Evolutionary conservation across 2,888 invertebrate genomes (phyloP).

Genomic region (Netelia inedita): DNA sequence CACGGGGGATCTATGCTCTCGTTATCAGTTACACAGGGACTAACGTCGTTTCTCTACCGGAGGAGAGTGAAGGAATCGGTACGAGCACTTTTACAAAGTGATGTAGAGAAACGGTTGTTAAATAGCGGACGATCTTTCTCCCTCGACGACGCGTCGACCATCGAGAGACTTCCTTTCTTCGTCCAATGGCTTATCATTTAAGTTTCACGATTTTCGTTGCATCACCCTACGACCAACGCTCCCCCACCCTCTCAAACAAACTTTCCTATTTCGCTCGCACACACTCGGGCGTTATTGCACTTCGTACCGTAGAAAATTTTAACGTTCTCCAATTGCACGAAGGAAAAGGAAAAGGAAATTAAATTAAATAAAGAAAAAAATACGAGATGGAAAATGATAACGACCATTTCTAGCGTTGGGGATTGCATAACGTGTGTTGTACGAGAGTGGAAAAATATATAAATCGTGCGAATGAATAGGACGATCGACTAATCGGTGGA

Average conservation of each 20-base stretch:
- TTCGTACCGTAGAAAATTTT: not conserved
- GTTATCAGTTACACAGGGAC: constrained; percentile 30
- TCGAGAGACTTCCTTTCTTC: constrained; percentile 39
- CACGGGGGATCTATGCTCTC: constrained; percentile 17
- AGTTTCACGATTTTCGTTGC: constrained; percentile 21
- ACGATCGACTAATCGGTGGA: no score
- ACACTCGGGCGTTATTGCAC: not conserved
- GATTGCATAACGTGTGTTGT: constrained; percentile 39
- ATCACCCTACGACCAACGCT: constrained; percentile 5
- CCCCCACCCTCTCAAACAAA: constrained; percentile 1
- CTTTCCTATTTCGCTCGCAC: constrained; percentile 17
- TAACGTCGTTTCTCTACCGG: not conserved
- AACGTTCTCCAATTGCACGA: not conserved
- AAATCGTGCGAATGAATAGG: no score
- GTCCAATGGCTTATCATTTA: constrained; percentile 32
- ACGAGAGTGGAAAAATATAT: constrained; percentile 15
- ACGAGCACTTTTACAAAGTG: not conserved
- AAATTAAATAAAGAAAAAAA: not conserved
- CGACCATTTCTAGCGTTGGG: constrained; percentile 8
- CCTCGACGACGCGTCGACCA: constrained; percentile 10
- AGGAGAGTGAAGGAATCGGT: not conserved
- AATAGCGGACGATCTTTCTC: not conserved
- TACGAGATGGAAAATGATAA: constrained; percentile 18
- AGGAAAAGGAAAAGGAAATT: not conserved
- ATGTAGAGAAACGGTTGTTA: not conserved